A percentile compares a stretch with the other conserved stretches of the same genome.
Evolutionary conservation across 1,140 invertebrate genomes (phyloP).

Genomic region (Agraylea sexmaculata): DNA sequence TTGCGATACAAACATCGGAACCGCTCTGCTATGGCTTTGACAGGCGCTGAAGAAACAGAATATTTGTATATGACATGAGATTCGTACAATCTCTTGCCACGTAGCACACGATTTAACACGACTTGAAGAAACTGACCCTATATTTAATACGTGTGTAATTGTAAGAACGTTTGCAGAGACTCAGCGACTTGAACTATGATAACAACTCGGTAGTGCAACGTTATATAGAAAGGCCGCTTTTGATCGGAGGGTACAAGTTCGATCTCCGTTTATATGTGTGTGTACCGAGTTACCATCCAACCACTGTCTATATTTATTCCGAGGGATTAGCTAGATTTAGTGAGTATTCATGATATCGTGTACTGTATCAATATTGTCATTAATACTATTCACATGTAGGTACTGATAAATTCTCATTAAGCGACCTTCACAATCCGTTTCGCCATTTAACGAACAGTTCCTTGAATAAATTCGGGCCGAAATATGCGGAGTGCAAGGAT

Average conservation of each 20-base stretch:
- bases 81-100: too few relatives aligned
- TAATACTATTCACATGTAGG: conserved; percentile 36
- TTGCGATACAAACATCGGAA: too few relatives aligned
- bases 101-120: too few relatives aligned
- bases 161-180: conserved; percentile 49
- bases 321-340: conserved; percentile 62
- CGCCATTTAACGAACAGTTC: conserved; percentile 78
- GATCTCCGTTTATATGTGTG: conserved; percentile 69
- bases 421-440: conserved; percentile 65
- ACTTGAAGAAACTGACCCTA: too few relatives aligned
- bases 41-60: too few relatives aligned
- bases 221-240: conserved; percentile 65
- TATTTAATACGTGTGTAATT: too few relatives aligned
- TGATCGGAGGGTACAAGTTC: conserved; percentile 73
- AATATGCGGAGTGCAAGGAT: conserved; percentile 69
- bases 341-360: conserved; percentile 22
- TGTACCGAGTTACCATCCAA: conserved; percentile 62
- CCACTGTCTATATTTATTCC: conserved; percentile 65
- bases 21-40: too few relatives aligned
- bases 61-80: too few relatives aligned
- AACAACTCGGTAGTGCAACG: conserved; percentile 63
- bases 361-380: too few relatives aligned
- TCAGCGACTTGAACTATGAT: conserved; percentile 63
- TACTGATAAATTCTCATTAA: conserved; percentile 66
- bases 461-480: conserved; percentile 69